A percentile compares a stretch with the other conserved stretches of the same genome.
These are phyloP conservation scores for Lacanobia oleracea DNA, from an alignment of 2,888 invertebrate genomes.

Conservation along the genomic window DNA sequence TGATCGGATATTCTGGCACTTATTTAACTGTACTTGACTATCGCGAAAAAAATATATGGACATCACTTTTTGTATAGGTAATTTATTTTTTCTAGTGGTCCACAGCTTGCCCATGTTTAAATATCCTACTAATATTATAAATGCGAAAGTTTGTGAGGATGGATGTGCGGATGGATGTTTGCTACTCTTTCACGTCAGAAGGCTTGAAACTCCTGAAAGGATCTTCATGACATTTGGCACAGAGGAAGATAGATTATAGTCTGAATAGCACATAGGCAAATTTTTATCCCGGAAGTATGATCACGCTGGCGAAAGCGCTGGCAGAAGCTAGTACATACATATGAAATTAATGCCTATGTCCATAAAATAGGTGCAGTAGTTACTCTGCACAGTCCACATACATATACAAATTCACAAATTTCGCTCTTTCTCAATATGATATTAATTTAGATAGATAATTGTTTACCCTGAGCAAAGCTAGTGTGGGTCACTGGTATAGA, in stretches of 20 bases:
- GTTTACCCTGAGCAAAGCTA: not conserved
- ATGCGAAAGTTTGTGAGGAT: too few relatives aligned
- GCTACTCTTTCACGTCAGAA: too few relatives aligned
- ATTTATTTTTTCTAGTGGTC: not conserved
- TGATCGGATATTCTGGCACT: not conserved
- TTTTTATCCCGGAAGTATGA: too few relatives aligned
- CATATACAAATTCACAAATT: not conserved
- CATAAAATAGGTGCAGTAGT: not conserved
- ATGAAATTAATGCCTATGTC: not conserved
- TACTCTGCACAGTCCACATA: too few relatives aligned
- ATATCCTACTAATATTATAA: too few relatives aligned
- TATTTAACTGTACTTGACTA: not conserved
- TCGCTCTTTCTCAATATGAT: not conserved
- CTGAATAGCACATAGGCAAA: too few relatives aligned
- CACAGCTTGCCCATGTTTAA: not conserved
- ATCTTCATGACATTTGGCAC: too few relatives aligned
- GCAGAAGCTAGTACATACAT: too few relatives aligned
- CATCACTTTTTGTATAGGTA: not conserved
- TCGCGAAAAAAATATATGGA: not conserved
- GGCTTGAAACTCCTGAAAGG: too few relatives aligned
- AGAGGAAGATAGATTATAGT: too few relatives aligned
- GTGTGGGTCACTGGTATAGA: not conserved
- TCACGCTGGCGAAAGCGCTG: too few relatives aligned
- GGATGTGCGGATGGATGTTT: too few relatives aligned
- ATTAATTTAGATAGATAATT: not conserved